Base-by-base conservation (phyloP, 2,113 vertebrate genomes). In the Turnix velox region DNA sequence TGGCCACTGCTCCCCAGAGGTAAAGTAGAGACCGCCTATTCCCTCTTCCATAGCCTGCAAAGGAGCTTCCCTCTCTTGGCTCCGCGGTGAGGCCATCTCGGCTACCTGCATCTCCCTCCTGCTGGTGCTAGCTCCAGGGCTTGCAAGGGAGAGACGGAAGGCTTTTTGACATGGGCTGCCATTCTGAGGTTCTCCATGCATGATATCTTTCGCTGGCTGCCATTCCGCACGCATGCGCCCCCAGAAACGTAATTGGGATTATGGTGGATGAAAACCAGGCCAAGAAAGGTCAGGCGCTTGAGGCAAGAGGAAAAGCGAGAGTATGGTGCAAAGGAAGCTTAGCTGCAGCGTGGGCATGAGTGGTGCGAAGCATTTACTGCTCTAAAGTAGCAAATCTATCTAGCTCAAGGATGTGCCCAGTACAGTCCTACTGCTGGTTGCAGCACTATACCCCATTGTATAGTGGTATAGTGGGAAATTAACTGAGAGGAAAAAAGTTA, bases 191-290 rank as follows among this genome's bases (percentile, higher is more conserved):
- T 61, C 87, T 66, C 84, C 63, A 42, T 10, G 51, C 61, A 2
- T 46, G 77, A 59, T 25, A 69, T 61, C 69, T 87, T 71, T 67
- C 6, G 1, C 48, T 78, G 73, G 66, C 69, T 35, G 39, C 1
- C 0, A 24, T 91, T 92, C 57, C 0, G 1, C 76, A 51, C 80
- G 14, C 76, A 7, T 42, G 72, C 33, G 1, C 9, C 2, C 33
- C 27, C 61, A 78, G 25, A 87, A 87, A 63, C 72, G 4, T 37
- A 43, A 75, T 20, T 51, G 52, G 89, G 89, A 94, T 96, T 92
- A 87, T 19, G 10, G 61, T 37, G 93, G 81, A 87, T 94, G 87
- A 94, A 63, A 87, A 68, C 40, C 40, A 49, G 77, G 52, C 28
- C 1, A 18, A 37, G 25, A 78, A 51, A 25, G 84, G 68, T 82